Conservation (phyloP, 2,888 invertebrate species). For the Coelinius sp. region DNA sequence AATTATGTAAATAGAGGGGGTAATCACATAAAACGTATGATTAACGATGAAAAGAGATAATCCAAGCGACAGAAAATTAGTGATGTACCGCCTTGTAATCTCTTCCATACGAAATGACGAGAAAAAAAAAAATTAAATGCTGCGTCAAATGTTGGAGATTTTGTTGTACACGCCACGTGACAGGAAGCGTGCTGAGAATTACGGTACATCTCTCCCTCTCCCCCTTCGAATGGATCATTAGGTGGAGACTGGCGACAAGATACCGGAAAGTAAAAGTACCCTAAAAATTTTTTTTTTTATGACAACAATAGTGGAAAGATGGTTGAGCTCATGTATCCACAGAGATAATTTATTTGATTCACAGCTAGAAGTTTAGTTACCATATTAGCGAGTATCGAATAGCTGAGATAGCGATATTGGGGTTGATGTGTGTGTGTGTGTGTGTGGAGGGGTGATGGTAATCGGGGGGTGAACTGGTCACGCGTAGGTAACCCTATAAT, state of each 20-base stretch:
- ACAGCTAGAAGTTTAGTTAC: neutral
- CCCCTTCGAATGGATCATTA: conserved; percentile 66
- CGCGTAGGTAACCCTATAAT: conserved; percentile 67
- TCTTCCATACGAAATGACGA: conserved; percentile 49
- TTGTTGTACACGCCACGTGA: conserved; percentile 57
- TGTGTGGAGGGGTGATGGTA: conserved; percentile 43
- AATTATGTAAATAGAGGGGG: too few relatives aligned
- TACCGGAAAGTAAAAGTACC: conserved; percentile 50
- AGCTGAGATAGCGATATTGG: too few relatives aligned
- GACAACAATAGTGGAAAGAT: neutral
- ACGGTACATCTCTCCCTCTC: conserved; percentile 57
- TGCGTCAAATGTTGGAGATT: conserved; percentile 55
- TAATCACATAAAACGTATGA: neutral
- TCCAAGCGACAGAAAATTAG: conserved; percentile 56
- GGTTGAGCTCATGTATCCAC: neutral
- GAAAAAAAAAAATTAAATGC: conserved; percentile 45
- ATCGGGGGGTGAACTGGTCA: conserved; percentile 53
- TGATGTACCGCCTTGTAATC: conserved; percentile 61
- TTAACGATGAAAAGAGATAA: neutral
- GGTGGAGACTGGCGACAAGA: conserved; percentile 68
- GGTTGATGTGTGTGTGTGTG: too few relatives aligned
- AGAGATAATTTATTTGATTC: neutral
- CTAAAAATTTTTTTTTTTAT: conserved; percentile 38
- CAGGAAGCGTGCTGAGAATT: conserved; percentile 66
- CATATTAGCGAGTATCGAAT: neutral